These are phyloP conservation scores for Sphenopsis melanotis DNA, from an alignment of 2,797 vertebrate genomes.

Conservation along the genomic window DNA sequence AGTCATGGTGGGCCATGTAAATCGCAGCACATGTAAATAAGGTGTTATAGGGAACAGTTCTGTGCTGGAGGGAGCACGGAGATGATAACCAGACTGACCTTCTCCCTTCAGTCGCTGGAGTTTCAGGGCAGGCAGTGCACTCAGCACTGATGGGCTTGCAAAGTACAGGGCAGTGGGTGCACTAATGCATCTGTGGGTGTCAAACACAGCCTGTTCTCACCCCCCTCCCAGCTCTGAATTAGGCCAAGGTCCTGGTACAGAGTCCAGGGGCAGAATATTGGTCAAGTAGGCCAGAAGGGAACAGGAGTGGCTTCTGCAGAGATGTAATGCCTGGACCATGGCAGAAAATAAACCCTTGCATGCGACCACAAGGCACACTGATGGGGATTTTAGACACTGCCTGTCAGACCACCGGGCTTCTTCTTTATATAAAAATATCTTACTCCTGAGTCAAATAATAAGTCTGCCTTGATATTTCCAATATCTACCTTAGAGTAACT, in stretches of 20 bases:
- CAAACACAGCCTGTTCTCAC: not conserved
- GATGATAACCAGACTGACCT: not conserved
- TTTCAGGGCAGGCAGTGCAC: not conserved
- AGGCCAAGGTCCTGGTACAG: not conserved
- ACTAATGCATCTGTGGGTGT: not conserved
- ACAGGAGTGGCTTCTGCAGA: not conserved
- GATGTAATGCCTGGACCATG: rapidly evolving
- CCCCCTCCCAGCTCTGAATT: not conserved
- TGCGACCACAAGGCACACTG: rapidly evolving
- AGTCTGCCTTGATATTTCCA: not conserved
- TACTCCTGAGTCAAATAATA: not conserved
- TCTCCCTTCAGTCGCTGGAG: rapidly evolving
- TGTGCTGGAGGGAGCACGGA: not conserved
- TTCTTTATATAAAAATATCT: not conserved
- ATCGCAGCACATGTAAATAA: not conserved
- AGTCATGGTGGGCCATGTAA: not conserved
- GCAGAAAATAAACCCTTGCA: not conserved
- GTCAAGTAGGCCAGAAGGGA: not conserved
- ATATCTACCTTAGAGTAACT: not conserved
- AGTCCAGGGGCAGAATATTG: rapidly evolving
- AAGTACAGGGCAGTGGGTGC: not conserved
- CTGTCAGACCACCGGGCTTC: not conserved
- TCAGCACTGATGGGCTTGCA: not conserved
- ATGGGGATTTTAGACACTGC: not conserved
- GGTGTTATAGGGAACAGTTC: not conserved